phyloP scores from a whole-genome alignment of 2,113 vertebrate species.

The Perognathus longimembris region DNA sequence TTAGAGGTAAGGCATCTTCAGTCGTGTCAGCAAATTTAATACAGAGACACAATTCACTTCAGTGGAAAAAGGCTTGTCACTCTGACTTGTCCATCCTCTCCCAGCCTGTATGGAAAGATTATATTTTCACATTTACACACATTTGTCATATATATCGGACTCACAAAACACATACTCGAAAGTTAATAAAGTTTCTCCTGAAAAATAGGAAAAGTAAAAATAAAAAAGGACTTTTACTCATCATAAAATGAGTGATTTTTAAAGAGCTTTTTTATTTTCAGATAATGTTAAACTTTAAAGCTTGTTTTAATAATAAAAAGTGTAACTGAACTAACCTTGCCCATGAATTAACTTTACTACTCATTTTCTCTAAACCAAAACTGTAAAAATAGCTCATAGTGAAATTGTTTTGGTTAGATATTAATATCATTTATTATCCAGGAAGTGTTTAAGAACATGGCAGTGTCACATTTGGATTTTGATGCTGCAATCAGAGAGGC shows the following conservation, averaged over 20 bases:
- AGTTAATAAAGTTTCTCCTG: not conserved
- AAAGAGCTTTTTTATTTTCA: not conserved
- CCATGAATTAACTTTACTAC: not conserved
- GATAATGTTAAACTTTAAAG: not conserved
- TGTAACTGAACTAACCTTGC: not conserved
- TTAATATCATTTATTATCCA: not conserved
- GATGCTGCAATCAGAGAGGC: not conserved
- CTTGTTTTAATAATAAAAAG: conserved; percentile 22
- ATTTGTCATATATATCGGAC: not conserved
- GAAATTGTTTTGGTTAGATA: not conserved
- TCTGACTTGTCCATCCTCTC: not conserved
- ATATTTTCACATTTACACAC: not conserved
- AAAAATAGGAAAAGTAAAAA: not conserved
- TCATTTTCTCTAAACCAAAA: not conserved
- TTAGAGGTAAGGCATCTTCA: not conserved
- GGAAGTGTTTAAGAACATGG: not conserved
- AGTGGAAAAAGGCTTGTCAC: not conserved
- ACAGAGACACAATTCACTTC: not conserved
- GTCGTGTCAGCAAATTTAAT: not conserved
- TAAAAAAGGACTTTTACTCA: not conserved
- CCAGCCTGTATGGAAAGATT: not conserved
- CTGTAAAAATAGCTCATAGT: not conserved
- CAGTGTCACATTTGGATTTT: not conserved
- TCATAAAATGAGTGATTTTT: not conserved
- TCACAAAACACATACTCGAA: not conserved